Base-by-base conservation (phyloP, 2,797 vertebrate species). In the Sebastes matsubarae region DNA sequence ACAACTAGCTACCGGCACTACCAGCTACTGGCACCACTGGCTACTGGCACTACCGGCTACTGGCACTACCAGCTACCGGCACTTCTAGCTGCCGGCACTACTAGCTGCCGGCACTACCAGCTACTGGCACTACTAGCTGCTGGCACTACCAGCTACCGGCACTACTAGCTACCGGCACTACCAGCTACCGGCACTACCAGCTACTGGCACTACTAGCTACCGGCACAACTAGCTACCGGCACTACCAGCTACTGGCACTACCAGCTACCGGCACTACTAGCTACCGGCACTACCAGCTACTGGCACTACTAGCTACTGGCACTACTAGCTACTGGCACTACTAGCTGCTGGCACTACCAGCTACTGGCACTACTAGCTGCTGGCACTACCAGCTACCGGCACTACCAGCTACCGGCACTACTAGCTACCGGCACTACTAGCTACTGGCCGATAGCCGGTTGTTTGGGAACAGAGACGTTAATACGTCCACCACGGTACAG, bases 1-100 rank as follows among this genome's bases (percentile, higher is more conserved):
- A 8, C 30, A 1, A 30, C 7, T 0, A 1, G 30, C 30, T 30
- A 8, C 30, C 1, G 30, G 30, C 7, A 2, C 30, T 8, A 30
- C 29, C 0, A 1, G 6, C 29, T 30, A 8, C 7, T 0, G 29
- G 29, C 2, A 2, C 30, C 8, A 30, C 30, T 0, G 1, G 7
- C 30, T 30, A 8, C 30, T 0, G 30, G 29, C 2, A 30, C 29
- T 8, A 30, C 29, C 0, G 2, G 29, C 29, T 30, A 2, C 29
- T 1, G 29, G 30, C 2, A 8, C 29, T 30, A 8, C 29, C 0
- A 8, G 8, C 8, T 30, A 30, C 30, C 0, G 30, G 30, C 8
- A 8, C 30, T 30, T 8, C 30, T 0, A 3, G 8, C 30, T 30
- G 3, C 30, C 0, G 30, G 30, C 1, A 32, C 30, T 32, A 8